Conservation (phyloP, 2,797 vertebrate genomes). For the Erethizon dorsatum region DNA sequence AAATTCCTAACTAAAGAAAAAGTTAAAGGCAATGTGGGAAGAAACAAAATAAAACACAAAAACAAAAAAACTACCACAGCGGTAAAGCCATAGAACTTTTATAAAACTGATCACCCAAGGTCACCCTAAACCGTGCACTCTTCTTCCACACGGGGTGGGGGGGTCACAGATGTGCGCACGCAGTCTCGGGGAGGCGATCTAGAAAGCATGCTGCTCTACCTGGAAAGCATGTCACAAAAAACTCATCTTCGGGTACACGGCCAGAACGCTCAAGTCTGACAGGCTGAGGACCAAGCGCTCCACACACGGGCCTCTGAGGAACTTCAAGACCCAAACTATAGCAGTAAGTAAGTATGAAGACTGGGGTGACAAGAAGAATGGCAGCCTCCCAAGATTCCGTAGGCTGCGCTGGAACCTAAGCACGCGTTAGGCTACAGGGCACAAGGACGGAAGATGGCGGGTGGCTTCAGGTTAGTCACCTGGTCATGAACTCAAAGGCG, state of each 20-base stretch:
- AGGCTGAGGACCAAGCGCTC: background rate
- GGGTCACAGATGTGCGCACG: background rate
- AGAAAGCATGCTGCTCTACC: background rate
- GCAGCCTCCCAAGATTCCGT: too few relatives aligned
- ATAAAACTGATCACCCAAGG: background rate
- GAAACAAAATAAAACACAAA: too few relatives aligned
- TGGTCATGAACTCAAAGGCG: background rate
- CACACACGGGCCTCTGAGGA: background rate
- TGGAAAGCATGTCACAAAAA: background rate
- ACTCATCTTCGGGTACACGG: background rate
- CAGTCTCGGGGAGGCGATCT: background rate
- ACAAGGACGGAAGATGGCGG: too few relatives aligned
- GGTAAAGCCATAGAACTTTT: background rate
- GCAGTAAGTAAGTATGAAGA: background rate
- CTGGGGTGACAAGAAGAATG: background rate
- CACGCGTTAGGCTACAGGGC: background rate
- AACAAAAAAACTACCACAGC: background rate
- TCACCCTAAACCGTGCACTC: too few relatives aligned
- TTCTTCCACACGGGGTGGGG: background rate
- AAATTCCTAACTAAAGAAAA: background rate
- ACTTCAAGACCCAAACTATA: background rate
- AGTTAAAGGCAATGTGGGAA: background rate
- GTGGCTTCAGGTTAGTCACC: background rate
- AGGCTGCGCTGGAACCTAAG: too few relatives aligned
- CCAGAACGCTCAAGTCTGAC: background rate